Conservation (phyloP, 53 echinoderm and acorn worm species). For the Astropecten irregularis region DNA sequence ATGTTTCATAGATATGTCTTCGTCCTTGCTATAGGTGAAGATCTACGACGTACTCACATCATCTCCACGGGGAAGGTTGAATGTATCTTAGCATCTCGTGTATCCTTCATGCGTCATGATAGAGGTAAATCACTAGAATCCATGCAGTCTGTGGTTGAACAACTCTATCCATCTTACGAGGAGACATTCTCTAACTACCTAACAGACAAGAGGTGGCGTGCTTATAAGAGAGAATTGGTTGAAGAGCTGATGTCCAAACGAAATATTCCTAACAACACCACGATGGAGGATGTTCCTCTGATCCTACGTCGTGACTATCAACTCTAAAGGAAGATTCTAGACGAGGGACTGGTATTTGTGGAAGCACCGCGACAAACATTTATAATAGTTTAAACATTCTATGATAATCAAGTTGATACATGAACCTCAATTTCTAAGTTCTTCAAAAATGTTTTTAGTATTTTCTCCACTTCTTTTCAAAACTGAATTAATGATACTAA, state of each 20-base stretch:
- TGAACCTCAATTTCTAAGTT: no score
- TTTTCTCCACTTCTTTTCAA: no score
- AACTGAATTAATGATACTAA: no score
- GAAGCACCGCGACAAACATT: not conserved
- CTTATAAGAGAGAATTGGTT: slow-evolving; percentile 77
- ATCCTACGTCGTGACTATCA: slow-evolving; percentile 22
- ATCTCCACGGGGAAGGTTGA: slow-evolving; percentile 78
- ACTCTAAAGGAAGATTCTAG: not conserved
- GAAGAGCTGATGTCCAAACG: slow-evolving; percentile 69
- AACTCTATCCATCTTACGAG: slow-evolving; percentile 75
- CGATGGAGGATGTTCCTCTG: slow-evolving; percentile 70
- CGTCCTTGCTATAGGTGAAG: slow-evolving; percentile 93
- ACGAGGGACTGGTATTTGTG: no score
- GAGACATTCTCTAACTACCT: slow-evolving; percentile 72
- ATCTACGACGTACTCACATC: slow-evolving; percentile 85
- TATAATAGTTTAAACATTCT: not conserved
- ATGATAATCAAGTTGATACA: no score
- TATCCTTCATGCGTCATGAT: slow-evolving; percentile 87
- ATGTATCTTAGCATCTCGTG: slow-evolving; percentile 72
- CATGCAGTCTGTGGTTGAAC: slow-evolving; percentile 63
- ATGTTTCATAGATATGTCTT: no score
- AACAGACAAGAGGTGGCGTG: slow-evolving; percentile 75
- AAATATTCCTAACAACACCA: slow-evolving; percentile 76
- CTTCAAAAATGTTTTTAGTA: no score
- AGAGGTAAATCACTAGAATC: slow-evolving; percentile 75